These are phyloP conservation scores for Clarias fuscus DNA, from an alignment of 2,797 vertebrate species.

Conservation along the genomic window DNA sequence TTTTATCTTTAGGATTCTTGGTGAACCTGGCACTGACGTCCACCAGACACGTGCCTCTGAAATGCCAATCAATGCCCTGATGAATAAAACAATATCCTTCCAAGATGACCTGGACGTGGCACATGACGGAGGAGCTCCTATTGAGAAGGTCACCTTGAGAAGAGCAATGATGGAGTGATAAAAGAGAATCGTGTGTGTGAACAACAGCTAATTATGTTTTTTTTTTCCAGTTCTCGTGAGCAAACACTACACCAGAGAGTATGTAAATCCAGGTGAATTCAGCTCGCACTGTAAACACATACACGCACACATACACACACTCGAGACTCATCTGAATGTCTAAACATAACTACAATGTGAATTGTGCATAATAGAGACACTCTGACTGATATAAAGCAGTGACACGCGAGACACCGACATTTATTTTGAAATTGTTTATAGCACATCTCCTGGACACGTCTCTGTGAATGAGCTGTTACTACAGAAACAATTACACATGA, in stretches of 20 bases:
- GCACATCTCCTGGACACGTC: too few relatives aligned
- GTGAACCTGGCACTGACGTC: neutral
- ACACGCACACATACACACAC: neutral
- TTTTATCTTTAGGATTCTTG: neutral
- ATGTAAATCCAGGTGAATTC: neutral
- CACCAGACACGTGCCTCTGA: conserved; percentile 13
- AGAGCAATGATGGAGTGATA: neutral
- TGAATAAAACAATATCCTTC: conserved; percentile 39
- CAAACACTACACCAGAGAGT: neutral
- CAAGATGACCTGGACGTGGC: conserved; percentile 43
- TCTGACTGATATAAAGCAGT: too few relatives aligned
- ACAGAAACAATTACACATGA: too few relatives aligned
- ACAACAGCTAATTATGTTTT: neutral
- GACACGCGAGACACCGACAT: too few relatives aligned
- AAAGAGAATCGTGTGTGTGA: neutral
- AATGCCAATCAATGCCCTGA: conserved; percentile 16
- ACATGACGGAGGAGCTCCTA: conserved; percentile 14
- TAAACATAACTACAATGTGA: too few relatives aligned
- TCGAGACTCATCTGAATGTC: too few relatives aligned
- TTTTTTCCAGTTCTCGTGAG: neutral
- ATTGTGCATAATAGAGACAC: too few relatives aligned
- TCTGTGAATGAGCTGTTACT: too few relatives aligned
- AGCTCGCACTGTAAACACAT: neutral
- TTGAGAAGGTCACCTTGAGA: conserved; percentile 49
- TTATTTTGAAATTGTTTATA: too few relatives aligned